phyloP scores from a whole-genome alignment of 92 coral and sea anemone species.

The Parazoanthus atlanticus region DNA sequence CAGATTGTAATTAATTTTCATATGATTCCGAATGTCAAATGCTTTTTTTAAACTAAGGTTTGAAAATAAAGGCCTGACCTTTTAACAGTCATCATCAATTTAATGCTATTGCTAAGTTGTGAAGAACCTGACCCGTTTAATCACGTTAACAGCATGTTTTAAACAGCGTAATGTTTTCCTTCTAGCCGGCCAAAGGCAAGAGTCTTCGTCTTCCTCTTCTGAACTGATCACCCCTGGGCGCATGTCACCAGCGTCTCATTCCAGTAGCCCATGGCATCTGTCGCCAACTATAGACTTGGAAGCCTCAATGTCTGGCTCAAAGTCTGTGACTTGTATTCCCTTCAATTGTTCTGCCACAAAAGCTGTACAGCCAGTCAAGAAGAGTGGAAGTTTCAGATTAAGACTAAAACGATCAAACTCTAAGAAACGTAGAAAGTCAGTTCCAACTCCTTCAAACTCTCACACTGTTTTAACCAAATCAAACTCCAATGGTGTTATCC shows the following conservation, averaged over 20 bases:
- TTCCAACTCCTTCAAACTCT: slow-evolving; percentile 73
- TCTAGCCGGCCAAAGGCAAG: slow-evolving; percentile 74
- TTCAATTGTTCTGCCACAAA: slow-evolving; percentile 89
- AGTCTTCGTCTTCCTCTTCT: slow-evolving; percentile 72
- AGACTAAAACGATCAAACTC: slow-evolving; percentile 77
- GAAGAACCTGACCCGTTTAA: not conserved
- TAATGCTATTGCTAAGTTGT: not conserved
- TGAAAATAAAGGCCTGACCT: not conserved
- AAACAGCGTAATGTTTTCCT: slow-evolving; percentile 50
- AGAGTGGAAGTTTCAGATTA: slow-evolving; percentile 82
- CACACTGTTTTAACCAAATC: slow-evolving; percentile 53
- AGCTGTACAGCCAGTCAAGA: slow-evolving; percentile 77
- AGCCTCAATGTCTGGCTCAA: slow-evolving; percentile 52
- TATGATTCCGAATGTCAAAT: not conserved
- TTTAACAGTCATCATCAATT: slow-evolving; percentile 10
- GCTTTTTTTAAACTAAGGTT: not conserved
- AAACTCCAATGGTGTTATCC: slow-evolving; percentile 62
- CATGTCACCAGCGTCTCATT: slow-evolving; percentile 58
- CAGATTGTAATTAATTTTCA: no score
- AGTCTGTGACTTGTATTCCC: slow-evolving; percentile 78
- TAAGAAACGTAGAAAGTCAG: slow-evolving; percentile 94
- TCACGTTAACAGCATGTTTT: slow-evolving; percentile 53
- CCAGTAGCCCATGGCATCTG: slow-evolving; percentile 94
- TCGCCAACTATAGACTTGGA: slow-evolving; percentile 70
- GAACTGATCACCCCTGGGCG: slow-evolving; percentile 80